These are phyloP conservation scores for Hapalemur alaotrensis DNA, from an alignment of 2,797 vertebrate species.

Conservation along the genomic window DNA sequence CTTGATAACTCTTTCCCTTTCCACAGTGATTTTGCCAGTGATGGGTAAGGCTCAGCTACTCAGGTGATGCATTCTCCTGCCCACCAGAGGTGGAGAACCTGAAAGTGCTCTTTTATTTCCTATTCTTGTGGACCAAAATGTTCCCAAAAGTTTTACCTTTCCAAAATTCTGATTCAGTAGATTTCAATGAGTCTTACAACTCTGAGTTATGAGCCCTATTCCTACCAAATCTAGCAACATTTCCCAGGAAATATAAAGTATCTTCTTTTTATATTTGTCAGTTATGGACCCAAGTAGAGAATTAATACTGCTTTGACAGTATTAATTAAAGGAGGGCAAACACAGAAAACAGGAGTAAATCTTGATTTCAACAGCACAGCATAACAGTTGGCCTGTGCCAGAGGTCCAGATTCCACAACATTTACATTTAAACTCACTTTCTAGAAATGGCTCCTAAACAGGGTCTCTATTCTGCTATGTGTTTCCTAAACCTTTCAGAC, in stretches of 20 bases:
- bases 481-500: not conserved
- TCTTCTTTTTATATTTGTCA: not conserved
- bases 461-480: not conserved
- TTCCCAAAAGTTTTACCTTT: not conserved
- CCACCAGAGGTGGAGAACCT: no score
- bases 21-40: not conserved
- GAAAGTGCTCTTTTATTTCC: not conserved
- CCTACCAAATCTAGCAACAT: not conserved
- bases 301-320: not conserved
- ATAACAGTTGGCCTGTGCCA: not conserved
- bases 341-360: not conserved
- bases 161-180: not conserved
- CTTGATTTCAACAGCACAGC: not conserved
- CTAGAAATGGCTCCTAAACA: not conserved
- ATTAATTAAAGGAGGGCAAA: no score
- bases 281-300: not conserved
- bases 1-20: not conserved
- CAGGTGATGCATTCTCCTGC: not conserved
- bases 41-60: not conserved
- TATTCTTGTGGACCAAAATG: not conserved
- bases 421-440: not conserved
- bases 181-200: not conserved
- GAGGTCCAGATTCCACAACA: not conserved
- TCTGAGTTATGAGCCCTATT: not conserved
- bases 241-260: not conserved